Base-by-base conservation (phyloP, 1,140 invertebrate genomes). In the Hyles euphorbiae region DNA sequence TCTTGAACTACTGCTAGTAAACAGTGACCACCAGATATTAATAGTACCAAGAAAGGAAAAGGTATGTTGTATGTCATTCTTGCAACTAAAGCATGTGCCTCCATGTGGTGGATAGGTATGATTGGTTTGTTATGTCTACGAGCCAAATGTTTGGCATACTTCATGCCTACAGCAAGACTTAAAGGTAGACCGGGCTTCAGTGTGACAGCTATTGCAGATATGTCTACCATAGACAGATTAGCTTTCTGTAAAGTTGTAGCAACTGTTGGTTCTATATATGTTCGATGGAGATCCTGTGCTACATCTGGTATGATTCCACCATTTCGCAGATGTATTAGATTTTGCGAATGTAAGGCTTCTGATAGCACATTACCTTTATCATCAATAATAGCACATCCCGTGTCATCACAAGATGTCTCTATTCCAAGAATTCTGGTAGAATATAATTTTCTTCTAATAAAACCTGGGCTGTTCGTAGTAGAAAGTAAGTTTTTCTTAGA, bases 331-430 rank as follows among this genome's bases (percentile, higher is more conserved):
- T 97, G 96, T 33, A 92, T 90, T 60, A 92, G 72, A 61, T 94
- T 91, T 80, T 98, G 96, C 22, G 96, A 97, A 72, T 93, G 78
- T 50, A 95, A 77, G 51, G 92, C 90, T 90, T 99, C 96, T 22
- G 95, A 94, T 34, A 97, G 78, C 65, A 99, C 90, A 61, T 92
- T 90, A 36, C 95, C 94, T 52, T 91, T 71, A 10, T 89, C 88
- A 82, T 95, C 91, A 4, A 99, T 93, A 71, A 99, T 92, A 43
- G 96, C 98, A 74, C 95, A 95, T 50, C 96, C 98, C 1, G 98
- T 99, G 80, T 99, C 98, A 91, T 99, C 98, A 87, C 97, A 99
- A 66, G 97, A 98, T 6, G 97, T 98, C 92, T 99, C 98, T 67
- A 99, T 98, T 12, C 98, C 98, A 54, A 99, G 86, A 43, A 87